Conservation (phyloP, 2,888 invertebrate species). For the Agrenia bidenticulata region DNA sequence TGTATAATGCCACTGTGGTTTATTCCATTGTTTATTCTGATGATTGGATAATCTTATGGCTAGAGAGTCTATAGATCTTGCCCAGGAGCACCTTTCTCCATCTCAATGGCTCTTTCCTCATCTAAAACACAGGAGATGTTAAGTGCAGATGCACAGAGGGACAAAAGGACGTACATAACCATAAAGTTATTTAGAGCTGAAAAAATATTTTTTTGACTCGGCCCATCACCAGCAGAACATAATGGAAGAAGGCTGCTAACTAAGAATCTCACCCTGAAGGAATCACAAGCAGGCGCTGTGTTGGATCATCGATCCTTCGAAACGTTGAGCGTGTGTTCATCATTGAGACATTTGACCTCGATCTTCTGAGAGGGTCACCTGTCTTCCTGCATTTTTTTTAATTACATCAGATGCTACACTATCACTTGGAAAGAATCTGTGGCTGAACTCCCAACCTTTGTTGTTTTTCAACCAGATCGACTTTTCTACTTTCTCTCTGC, state of each 20-base stretch:
- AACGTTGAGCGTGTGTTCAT: conserved; percentile 10
- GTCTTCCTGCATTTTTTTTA: not conserved
- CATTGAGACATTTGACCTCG: conserved; percentile 17
- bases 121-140: not conserved
- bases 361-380: conserved; percentile 7
- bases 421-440: not conserved
- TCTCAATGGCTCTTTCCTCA: not conserved
- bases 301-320: conserved; percentile 5
- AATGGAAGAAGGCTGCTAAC: not conserved
- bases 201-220: not conserved
- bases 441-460: not conserved
- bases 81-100: no score
- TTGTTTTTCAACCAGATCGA: not conserved
- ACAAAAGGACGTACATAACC: not conserved
- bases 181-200: conserved; percentile 1
- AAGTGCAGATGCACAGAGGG: not conserved
- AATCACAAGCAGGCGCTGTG: not conserved
- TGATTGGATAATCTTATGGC: conserved; percentile 1
- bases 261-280: not conserved
- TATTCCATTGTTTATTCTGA: not conserved
- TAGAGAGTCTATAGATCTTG: no score
- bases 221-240: not conserved
- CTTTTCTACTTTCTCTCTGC: not conserved
- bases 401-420: not conserved
- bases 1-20: not conserved